phyloP scores from a whole-genome alignment of 92 coral and sea anemone species.

The Zoanthus gigantus region DNA sequence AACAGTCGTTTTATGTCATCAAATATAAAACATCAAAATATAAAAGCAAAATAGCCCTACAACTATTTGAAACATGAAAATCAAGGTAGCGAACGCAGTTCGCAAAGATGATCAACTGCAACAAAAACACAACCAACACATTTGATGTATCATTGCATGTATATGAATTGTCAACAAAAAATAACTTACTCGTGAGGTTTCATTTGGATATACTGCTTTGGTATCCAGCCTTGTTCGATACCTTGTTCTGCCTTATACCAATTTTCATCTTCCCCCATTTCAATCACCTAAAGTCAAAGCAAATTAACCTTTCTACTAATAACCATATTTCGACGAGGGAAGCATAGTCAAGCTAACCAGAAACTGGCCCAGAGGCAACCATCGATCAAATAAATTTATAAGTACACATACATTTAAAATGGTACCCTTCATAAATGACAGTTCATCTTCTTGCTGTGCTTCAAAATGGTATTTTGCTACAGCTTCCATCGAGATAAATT shows the following conservation, averaged over 20 bases:
- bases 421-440: slow-evolving; percentile 83
- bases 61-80: slow-evolving; percentile 9
- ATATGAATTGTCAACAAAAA: neutral
- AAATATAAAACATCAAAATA: neutral
- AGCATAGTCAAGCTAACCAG: neutral
- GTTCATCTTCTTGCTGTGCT: slow-evolving; percentile 85
- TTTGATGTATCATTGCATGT: slow-evolving; percentile 1
- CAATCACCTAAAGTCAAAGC: slow-evolving; percentile 75
- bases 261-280: slow-evolving; percentile 84
- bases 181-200: slow-evolving; percentile 83
- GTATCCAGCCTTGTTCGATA: slow-evolving; percentile 87
- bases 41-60: neutral
- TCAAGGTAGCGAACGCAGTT: neutral
- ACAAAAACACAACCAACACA: neutral
- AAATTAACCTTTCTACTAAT: neutral
- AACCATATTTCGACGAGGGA: neutral
- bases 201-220: slow-evolving; percentile 90
- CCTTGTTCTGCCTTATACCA: slow-evolving; percentile 92
- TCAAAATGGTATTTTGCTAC: slow-evolving; percentile 76
- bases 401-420: slow-evolving; percentile 78
- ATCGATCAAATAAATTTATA: neutral
- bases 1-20: neutral
- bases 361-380: neutral
- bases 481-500: slow-evolving; percentile 83
- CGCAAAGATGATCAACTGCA: neutral